Evolutionary conservation across 1,140 invertebrate genomes (phyloP).

Genomic region (Centruroides vittatus): DNA sequence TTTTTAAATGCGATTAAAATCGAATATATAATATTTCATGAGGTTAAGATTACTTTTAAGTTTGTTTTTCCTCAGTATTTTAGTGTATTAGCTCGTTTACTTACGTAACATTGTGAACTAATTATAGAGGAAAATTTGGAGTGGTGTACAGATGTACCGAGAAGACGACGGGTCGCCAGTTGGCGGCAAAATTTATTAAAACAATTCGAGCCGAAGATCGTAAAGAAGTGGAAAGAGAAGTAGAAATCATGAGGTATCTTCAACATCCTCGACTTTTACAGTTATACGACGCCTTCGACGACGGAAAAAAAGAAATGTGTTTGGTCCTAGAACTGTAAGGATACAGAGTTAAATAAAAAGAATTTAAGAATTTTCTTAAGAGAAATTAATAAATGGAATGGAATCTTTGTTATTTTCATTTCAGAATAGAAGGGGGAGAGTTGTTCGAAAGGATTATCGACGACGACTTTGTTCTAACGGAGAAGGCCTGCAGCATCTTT

Average conservation of each 20-base stretch:
- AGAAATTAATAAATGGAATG: too few species aligned
- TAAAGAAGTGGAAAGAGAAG: conserved; percentile 80
- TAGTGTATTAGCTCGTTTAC: too few species aligned
- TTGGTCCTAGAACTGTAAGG: conserved; percentile 91
- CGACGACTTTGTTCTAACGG: conserved; percentile 92
- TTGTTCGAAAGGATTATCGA: conserved; percentile 95
- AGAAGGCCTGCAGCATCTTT: conserved; percentile 86
- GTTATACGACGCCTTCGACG: conserved; percentile 88
- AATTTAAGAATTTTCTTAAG: too few species aligned
- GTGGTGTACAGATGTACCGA: conserved; percentile 87
- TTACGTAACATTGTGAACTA: too few species aligned
- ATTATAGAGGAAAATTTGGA: conserved; percentile 88
- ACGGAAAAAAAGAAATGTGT: conserved; percentile 74
- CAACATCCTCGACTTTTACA: conserved; percentile 89
- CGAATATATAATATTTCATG: too few species aligned
- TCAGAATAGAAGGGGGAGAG: conserved; percentile 89
- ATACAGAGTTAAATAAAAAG: too few species aligned
- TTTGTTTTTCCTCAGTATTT: too few species aligned
- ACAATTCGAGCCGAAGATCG: conserved; percentile 70
- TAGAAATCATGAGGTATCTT: conserved; percentile 87
- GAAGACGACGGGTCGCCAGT: conserved; percentile 54
- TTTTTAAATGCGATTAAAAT: too few species aligned
- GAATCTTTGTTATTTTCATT: background rate
- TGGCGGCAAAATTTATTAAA: conserved; percentile 88
- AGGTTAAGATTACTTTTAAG: too few species aligned